A percentile compares a stretch with the other conserved stretches of the same genome.
These are phyloP conservation scores for Cyprinodon brontotheroides DNA, from an alignment of 2,113 vertebrate species.

Conservation along the genomic window DNA sequence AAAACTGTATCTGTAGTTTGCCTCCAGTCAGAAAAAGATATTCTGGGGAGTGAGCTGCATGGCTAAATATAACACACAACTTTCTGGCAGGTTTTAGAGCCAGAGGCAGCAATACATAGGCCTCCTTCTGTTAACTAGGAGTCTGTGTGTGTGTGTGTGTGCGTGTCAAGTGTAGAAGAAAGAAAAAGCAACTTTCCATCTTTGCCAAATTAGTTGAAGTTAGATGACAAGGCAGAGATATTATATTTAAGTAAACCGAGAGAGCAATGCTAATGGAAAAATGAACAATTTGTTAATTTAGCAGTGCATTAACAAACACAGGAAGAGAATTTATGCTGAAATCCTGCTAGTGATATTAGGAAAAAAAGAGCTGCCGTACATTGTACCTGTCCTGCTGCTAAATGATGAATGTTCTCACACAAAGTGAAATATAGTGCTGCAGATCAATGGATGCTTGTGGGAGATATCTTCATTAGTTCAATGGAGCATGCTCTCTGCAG, in stretches of 20 bases:
- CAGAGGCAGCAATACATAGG: constrained; percentile 35
- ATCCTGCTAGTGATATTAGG: neutral
- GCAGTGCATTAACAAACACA: neutral
- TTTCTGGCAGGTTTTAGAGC: constrained; percentile 44
- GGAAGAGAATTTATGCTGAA: neutral
- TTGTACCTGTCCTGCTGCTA: constrained; percentile 24
- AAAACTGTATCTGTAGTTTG: constrained; percentile 27
- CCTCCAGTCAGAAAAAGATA: constrained; percentile 43
- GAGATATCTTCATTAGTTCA: constrained; percentile 65
- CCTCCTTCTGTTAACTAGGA: constrained; percentile 27
- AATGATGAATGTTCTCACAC: constrained; percentile 50
- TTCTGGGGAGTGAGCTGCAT: constrained; percentile 23
- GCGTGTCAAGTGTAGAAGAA: neutral
- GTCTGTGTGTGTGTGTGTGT: constrained; percentile 7
- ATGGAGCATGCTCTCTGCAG: constrained; percentile 36
- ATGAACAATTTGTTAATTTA: constrained; percentile 18
- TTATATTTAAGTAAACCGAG: constrained; percentile 12
- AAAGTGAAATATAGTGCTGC: constrained; percentile 33
- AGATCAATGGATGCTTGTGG: constrained; percentile 57
- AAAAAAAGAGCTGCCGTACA: constrained; percentile 33
- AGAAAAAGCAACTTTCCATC: neutral
- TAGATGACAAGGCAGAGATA: constrained; percentile 4
- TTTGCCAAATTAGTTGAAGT: neutral
- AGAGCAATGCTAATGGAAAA: constrained; percentile 20
- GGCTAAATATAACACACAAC: constrained; percentile 62